Conservation (phyloP, 2,888 invertebrate genomes). For the Amblyteles armatorius region DNA sequence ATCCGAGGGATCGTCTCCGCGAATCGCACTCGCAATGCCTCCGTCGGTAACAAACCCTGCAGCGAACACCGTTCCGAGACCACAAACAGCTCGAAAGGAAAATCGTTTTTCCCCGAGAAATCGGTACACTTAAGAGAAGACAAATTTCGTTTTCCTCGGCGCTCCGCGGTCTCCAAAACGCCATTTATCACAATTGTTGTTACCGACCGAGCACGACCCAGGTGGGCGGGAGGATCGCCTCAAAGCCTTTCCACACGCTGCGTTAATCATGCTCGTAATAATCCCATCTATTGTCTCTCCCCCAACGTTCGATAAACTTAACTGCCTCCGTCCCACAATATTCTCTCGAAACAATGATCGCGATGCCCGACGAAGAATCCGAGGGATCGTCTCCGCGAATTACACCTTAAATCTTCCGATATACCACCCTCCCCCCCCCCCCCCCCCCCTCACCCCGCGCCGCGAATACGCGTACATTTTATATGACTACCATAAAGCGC, state of each 20-base stretch:
- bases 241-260: background rate
- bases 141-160: no score
- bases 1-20: conserved; percentile 61
- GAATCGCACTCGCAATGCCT: conserved; percentile 18
- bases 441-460: background rate
- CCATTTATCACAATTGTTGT: background rate
- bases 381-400: conserved; percentile 59
- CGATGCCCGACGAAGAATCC: conserved; percentile 62
- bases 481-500: conserved; percentile 50
- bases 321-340: background rate
- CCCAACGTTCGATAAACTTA: background rate
- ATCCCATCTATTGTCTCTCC: conserved; percentile 33
- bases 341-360: conserved; percentile 58
- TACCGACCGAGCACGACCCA: background rate
- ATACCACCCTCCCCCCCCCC: background rate
- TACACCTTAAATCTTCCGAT: conserved; percentile 53
- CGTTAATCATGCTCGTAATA: background rate
- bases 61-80: no score
- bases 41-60: no score
- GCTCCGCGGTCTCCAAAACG: no score
- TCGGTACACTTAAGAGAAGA: no score
- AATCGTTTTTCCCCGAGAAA: no score
- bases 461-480: conserved; percentile 44
- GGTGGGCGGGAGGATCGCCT: no score
- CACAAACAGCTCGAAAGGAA: no score